Conservation (phyloP, 23 tunicate genomes). For the Ciona savignyi region DNA sequence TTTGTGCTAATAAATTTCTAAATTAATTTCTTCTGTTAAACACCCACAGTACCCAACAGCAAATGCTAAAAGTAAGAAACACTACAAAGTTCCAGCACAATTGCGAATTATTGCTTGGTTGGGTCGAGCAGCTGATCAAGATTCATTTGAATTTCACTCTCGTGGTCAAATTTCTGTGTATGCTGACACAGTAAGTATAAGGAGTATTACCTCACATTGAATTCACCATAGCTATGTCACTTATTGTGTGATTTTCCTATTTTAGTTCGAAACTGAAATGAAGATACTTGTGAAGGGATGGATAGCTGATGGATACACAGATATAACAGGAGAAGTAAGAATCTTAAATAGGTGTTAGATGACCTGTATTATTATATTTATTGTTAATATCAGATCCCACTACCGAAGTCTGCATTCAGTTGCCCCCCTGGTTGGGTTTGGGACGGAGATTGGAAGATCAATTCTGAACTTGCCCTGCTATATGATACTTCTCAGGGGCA, state of each 20-base stretch:
- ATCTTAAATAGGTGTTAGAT: background rate
- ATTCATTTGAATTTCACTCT: conserved; percentile 60
- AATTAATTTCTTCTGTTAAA: too few species aligned
- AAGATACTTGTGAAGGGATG: conserved; percentile 66
- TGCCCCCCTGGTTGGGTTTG: conserved; percentile 93
- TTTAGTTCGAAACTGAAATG: conserved; percentile 76
- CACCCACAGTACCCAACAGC: background rate
- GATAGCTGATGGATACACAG: conserved; percentile 68
- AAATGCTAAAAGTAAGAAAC: conserved; percentile 31
- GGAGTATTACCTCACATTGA: too few species aligned
- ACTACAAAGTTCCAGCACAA: conserved; percentile 71
- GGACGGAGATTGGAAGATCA: conserved; percentile 88
- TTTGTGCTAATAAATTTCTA: too few species aligned
- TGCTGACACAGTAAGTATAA: conserved; percentile 76
- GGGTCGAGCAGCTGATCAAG: conserved; percentile 71
- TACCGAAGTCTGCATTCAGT: conserved; percentile 68
- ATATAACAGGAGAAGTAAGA: conserved; percentile 66
- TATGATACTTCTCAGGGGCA: conserved; percentile 28
- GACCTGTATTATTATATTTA: background rate
- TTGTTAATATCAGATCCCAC: conserved; percentile 39
- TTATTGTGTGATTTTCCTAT: background rate
- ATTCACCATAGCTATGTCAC: too few species aligned
- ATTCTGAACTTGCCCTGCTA: conserved; percentile 28
- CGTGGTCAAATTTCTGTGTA: conserved; percentile 75
- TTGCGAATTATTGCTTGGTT: conserved; percentile 76